Percentiles rank a stretch among this genome's conserved stretches.
These are phyloP conservation scores for Ceraclea dissimilis DNA, from an alignment of 2,888 invertebrate genomes.

Conservation along the genomic window DNA sequence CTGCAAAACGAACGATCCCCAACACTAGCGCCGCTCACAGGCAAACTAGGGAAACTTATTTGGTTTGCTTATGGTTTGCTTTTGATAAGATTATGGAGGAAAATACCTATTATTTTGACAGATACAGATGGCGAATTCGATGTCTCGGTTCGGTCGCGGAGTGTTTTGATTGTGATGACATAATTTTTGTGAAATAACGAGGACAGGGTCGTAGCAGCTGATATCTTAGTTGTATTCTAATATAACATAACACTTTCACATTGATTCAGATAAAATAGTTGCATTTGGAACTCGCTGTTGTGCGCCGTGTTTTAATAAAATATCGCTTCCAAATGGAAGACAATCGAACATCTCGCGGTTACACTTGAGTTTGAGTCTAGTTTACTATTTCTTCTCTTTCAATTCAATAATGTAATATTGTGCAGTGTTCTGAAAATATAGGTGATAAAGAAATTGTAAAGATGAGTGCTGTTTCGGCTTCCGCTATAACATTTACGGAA, in stretches of 20 bases:
- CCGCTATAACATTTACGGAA: constrained; percentile 19
- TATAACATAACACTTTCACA: constrained; percentile 21
- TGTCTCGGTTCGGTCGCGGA: constrained; percentile 10
- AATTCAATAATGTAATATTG: too few species aligned
- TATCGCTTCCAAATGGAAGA: constrained; percentile 11
- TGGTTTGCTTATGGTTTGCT: too few species aligned
- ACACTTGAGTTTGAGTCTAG: constrained; percentile 7
- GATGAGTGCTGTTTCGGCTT: constrained; percentile 19
- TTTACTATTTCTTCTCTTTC: neutral
- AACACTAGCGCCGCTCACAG: too few species aligned
- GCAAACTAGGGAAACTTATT: too few species aligned
- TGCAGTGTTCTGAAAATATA: too few species aligned
- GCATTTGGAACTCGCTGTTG: constrained; percentile 1
- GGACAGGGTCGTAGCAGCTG: constrained; percentile 19
- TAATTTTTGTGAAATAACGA: constrained; percentile 22
- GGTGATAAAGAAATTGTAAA: constrained; percentile 1
- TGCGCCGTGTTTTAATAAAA: neutral
- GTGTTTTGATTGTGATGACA: constrained; percentile 16
- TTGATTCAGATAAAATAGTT: constrained; percentile 15
- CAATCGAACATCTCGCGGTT: constrained; percentile 5
- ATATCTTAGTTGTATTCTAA: constrained; percentile 9
- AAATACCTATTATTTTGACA: too few species aligned
- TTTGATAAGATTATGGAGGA: too few species aligned
- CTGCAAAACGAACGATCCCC: too few species aligned
- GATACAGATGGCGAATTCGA: neutral